Base-by-base conservation (phyloP, 2,888 invertebrate genomes). In the Eupithecia tripunctaria region DNA sequence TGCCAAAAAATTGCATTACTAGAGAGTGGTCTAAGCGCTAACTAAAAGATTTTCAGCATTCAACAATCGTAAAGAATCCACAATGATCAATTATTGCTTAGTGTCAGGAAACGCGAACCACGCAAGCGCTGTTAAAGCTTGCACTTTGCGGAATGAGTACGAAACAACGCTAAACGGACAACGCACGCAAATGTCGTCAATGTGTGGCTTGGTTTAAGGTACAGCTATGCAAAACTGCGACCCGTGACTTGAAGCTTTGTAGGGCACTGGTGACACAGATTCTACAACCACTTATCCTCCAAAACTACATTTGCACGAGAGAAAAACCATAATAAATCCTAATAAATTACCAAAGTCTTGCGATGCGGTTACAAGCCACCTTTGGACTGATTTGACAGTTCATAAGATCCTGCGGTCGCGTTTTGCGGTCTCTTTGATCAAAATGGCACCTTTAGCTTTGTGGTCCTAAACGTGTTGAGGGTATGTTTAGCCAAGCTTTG, bases 81-180 rank as follows among this genome's bases (percentile, higher is more conserved):
- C 32, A n/a, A n/a, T n/a, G 32, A 36, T 75, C 82, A 85, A 82
- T 83, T 84, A 87, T 86, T 86, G 86, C 87, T 86, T 86, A 86
- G 85, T 86, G 83, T 86, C 85, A 84, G 86, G 86, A 86, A 87
- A 86, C 84, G 84, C 82, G 82, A 82, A 89, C 87, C 84, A 85
- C 84, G 87, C 86, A 85, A 86, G 87, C 87, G 88, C 81, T 82
- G 85, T 81, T 83, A 89, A 90, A 89, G 89, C 89, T 91, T 91
- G 90, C 90, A 90, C 90, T 91, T 89, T 90, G 88, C 87, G 84
- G 87, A 91, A 91, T 91, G 91, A 85, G 85, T 87, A 86, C 86
- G 83, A 88, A 91, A 90, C 90, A 86, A 88, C 84, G 84, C 82
- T 81, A 86, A 84, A 85, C 85, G 73, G 14, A 64, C 60, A 56